A percentile compares a stretch with the other conserved stretches of the same genome.
These are phyloP conservation scores for Papilio glaucus DNA, from an alignment of 1,140 invertebrate species.

Conservation along the genomic window DNA sequence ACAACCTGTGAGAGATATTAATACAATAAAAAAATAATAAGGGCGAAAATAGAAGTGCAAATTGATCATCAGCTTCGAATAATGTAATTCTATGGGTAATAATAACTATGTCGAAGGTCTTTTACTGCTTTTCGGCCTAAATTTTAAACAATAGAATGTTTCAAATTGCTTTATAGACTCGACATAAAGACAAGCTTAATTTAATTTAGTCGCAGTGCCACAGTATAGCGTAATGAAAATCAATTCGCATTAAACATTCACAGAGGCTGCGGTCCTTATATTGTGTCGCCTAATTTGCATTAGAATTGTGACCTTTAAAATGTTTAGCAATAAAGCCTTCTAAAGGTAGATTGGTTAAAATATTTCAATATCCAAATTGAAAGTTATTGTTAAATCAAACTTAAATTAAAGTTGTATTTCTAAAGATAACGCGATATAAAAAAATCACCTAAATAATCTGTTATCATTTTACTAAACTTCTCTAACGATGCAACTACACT, in stretches of 20 bases:
- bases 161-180: slow-evolving; percentile 17
- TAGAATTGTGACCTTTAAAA: slow-evolving; percentile 36
- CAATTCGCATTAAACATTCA: slow-evolving; percentile 38
- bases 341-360: slow-evolving; percentile 16
- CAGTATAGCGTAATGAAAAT: slow-evolving; percentile 35
- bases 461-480: no score
- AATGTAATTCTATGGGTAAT: not conserved
- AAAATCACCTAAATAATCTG: no score
- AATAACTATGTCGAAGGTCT: not conserved
- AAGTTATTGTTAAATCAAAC: no score
- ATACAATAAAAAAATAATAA: no score
- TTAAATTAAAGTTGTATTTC: no score
- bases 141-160: slow-evolving; percentile 8
- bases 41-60: no score
- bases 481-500: no score
- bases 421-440: no score
- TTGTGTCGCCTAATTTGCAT: slow-evolving; percentile 38
- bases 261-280: slow-evolving; percentile 34
- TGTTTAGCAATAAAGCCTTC: slow-evolving; percentile 23
- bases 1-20: no score
- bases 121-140: not conserved
- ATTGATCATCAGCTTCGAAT: no score
- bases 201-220: slow-evolving; percentile 25
- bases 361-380: not conserved
- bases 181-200: slow-evolving; percentile 31